Evolutionary conservation across 2,888 invertebrate species (phyloP), one percentile per base, ranked within the genome.

Genomic region (Oxyscelio sp.): DNA sequence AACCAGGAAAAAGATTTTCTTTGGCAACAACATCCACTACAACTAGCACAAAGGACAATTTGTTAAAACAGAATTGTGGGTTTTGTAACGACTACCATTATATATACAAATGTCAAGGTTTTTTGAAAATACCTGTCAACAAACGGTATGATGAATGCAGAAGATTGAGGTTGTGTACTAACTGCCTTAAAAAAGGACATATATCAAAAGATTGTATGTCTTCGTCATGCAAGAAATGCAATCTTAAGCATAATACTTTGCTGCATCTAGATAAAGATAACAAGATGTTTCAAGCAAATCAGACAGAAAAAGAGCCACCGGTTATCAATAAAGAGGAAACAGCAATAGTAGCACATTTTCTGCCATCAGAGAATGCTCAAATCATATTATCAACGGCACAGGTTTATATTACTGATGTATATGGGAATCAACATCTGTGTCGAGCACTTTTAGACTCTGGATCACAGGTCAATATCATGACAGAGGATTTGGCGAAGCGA

Each of bases 111-210:
- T n/a, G n/a, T n/a, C n/a, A n/a, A n/a, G n/a, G n/a, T n/a, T n/a
- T n/a, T n/a, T n/a, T n/a, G n/a, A n/a, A n/a, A n/a, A n/a, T n/a
- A n/a, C n/a, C n/a, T n/a, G n/a, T n/a, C n/a, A n/a, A n/a, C n/a
- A n/a, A n/a, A n/a, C n/a, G n/a, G n/a, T n/a, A n/a, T n/a, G n/a
- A n/a, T n/a, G n/a, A n/a, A n/a, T n/a, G n/a, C n/a, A n/a, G n/a
- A n/a, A n/a, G n/a, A n/a, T n/a, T 24, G 11, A 8, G 13, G 17
- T 19, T 61, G 15, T 70, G 70, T 13, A 27, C 27, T 4, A 70
- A 70, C n/a, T 70, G 70, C 27, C n/a, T 70, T 5, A 58, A 27
- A 31, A 45, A 45, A 17, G 22, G 24, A 9, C 70, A 70, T 19
- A n/a, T 6, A 24, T 13, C 9, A 2, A 56, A 43, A 27, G 45